Evolutionary conservation across 2,113 vertebrate genomes (phyloP).

Genomic region (Paramisgurnus dabryanus): DNA sequence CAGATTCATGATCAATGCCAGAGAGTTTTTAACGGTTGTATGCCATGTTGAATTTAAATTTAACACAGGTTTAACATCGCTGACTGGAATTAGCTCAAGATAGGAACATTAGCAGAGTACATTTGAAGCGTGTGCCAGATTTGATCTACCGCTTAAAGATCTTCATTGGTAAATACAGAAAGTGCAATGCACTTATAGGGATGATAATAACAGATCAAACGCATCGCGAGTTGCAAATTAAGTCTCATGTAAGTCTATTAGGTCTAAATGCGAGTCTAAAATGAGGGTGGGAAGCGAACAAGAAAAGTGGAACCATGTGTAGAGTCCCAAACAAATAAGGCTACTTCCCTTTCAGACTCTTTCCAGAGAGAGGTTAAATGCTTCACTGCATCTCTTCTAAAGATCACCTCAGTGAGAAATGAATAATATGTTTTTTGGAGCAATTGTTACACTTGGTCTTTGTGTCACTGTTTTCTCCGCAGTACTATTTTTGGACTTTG

Average conservation of each 20-base stretch:
- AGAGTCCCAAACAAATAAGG: constrained; percentile 50
- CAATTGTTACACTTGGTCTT: neutral
- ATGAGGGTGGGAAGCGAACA: constrained; percentile 31
- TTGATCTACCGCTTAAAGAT: too few relatives aligned
- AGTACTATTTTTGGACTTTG: constrained; percentile 10
- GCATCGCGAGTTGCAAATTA: neutral
- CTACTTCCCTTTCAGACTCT: constrained; percentile 40
- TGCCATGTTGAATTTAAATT: too few relatives aligned
- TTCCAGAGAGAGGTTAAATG: constrained; percentile 59
- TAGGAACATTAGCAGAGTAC: too few relatives aligned
- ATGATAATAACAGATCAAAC: neutral
- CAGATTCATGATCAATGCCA: too few relatives aligned
- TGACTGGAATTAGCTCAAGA: too few relatives aligned
- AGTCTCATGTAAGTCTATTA: neutral
- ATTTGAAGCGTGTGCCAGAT: too few relatives aligned
- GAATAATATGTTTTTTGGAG: constrained; percentile 40
- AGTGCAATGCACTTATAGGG: neutral
- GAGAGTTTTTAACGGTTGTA: too few relatives aligned
- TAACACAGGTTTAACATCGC: too few relatives aligned
- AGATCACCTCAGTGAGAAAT: constrained; percentile 27
- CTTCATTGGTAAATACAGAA: too few relatives aligned
- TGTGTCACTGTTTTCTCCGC: neutral
- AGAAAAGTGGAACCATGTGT: constrained; percentile 67
- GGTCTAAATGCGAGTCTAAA: constrained; percentile 26
- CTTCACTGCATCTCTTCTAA: constrained; percentile 56